Evolutionary conservation across 1,140 invertebrate genomes (phyloP).

Genomic region (Ganaspis sp.): DNA sequence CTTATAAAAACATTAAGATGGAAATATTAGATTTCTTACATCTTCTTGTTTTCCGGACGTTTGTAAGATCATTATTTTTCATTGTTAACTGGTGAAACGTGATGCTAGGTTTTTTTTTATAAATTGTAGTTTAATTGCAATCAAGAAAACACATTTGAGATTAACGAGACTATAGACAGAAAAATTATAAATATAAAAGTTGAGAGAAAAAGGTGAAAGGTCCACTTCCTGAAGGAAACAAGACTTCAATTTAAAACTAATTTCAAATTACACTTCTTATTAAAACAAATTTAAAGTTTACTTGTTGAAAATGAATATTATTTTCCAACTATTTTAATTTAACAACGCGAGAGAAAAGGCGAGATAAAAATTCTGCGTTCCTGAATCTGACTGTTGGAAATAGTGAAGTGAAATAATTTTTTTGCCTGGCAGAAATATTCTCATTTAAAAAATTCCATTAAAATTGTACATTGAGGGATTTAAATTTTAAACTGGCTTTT

Average conservation of each 20-base stretch:
- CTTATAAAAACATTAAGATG: background rate
- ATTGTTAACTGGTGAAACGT: background rate
- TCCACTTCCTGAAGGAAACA: background rate
- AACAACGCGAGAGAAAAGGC: background rate
- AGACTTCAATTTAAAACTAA: background rate
- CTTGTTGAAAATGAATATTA: background rate
- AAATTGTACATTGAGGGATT: background rate
- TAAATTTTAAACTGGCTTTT: slow-evolving; percentile 17
- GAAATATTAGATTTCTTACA: background rate
- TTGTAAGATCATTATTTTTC: background rate
- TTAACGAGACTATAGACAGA: background rate
- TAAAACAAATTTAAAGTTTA: background rate
- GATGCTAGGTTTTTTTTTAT: background rate
- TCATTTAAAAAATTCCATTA: slow-evolving; percentile 19
- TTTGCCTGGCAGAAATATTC: slow-evolving; percentile 10
- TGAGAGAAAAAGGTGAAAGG: background rate
- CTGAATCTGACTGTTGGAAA: slow-evolving; percentile 6
- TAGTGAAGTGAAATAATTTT: slow-evolving; percentile 15
- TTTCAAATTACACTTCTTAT: slow-evolving; percentile 10
- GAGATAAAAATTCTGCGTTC: background rate
- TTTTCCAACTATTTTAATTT: slow-evolving; percentile 15
- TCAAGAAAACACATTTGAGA: background rate
- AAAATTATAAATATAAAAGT: background rate
- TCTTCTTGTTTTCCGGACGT: background rate
- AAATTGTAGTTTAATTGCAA: background rate